These are phyloP conservation scores for Scopus umbretta DNA, from an alignment of 2,113 vertebrate genomes.

Conservation along the genomic window DNA sequence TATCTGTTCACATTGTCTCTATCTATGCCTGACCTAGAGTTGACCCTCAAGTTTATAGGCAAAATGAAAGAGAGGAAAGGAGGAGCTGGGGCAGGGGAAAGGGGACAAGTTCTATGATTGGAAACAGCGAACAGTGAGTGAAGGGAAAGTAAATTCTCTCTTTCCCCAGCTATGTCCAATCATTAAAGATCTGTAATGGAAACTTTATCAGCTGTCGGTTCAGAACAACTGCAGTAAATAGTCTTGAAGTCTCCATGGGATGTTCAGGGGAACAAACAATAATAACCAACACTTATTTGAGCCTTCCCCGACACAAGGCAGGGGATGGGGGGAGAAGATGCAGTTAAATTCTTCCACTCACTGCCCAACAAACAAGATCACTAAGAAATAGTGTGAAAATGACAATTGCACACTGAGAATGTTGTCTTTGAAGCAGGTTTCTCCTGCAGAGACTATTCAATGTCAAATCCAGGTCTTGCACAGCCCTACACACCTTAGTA, in stretches of 20 bases:
- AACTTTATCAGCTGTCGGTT: not conserved
- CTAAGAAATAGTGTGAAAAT: not conserved
- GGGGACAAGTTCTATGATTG: not conserved
- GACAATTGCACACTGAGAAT: not conserved
- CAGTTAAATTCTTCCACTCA: not conserved
- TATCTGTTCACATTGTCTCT: not conserved
- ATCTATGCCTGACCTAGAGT: not conserved
- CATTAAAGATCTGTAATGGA: not conserved
- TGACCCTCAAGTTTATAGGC: constrained; percentile 6
- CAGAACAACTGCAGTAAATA: constrained; percentile 7
- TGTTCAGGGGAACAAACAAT: not conserved
- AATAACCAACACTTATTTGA: not conserved
- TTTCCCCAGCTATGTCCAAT: not conserved
- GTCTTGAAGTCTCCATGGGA: not conserved
- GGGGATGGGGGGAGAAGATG: not conserved
- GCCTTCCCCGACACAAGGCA: not conserved
- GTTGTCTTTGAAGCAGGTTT: not conserved
- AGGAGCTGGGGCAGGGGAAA: not conserved
- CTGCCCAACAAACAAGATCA: not conserved
- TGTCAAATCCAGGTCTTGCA: not conserved
- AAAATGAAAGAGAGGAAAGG: not conserved
- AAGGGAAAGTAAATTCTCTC: not conserved
- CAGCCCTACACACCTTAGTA: not conserved
- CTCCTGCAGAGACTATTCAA: not conserved
- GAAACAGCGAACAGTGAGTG: not conserved